Conservation (phyloP, 1,140 invertebrate genomes). For the Laodelphax striatellus region DNA sequence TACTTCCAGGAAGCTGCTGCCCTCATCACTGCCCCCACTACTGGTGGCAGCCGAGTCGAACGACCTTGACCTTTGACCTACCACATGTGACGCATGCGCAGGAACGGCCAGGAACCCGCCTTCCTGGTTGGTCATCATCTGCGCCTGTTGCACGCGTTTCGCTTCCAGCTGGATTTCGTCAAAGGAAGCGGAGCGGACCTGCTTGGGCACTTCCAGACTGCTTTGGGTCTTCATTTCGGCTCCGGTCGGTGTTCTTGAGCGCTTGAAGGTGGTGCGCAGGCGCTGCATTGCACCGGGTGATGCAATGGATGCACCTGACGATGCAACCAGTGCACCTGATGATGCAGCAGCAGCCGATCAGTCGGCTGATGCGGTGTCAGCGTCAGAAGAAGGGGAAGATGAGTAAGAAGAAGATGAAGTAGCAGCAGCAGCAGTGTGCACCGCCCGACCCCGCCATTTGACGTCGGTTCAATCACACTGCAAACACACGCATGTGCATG, state of each 20-base stretch:
- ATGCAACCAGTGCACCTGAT: neutral
- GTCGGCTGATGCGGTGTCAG: neutral
- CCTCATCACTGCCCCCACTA: conserved; percentile 32
- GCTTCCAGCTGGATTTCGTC: conserved; percentile 76
- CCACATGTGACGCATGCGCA: conserved; percentile 32
- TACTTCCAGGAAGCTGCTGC: conserved; percentile 51
- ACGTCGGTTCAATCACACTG: too few relatives aligned
- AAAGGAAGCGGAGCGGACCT: conserved; percentile 73
- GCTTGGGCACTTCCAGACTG: conserved; percentile 76
- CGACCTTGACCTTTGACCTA: conserved; percentile 54
- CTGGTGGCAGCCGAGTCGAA: conserved; percentile 60
- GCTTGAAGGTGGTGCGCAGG: conserved; percentile 71
- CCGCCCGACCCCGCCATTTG: too few relatives aligned
- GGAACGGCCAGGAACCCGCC: conserved; percentile 47
- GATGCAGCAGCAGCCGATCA: neutral
- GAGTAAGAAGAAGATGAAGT: too few relatives aligned
- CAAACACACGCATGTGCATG: too few relatives aligned
- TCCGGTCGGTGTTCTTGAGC: conserved; percentile 72
- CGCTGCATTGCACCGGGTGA: conserved; percentile 48
- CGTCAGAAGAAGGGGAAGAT: neutral
- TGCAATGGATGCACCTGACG: neutral
- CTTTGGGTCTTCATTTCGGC: conserved; percentile 82
- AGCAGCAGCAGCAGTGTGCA: too few relatives aligned
- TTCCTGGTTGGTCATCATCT: conserved; percentile 18
- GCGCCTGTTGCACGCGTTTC: conserved; percentile 40